Evolutionary conservation across 2,888 invertebrate genomes (phyloP).

Genomic region (Phlogophora meticulosa): DNA sequence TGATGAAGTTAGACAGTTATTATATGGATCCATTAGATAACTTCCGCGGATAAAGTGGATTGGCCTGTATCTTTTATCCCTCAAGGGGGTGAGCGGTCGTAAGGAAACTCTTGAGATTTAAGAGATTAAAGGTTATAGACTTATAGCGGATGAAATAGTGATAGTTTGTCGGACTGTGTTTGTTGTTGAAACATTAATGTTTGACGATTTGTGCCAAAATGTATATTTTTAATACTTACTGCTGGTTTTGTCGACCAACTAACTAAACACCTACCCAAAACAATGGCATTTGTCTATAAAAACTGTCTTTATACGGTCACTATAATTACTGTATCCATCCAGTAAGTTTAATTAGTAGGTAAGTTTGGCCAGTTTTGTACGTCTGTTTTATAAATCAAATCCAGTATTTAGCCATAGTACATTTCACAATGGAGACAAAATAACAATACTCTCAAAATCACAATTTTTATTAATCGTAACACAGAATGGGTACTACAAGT

Average conservation of each 20-base stretch:
- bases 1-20: constrained; percentile 54
- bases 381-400: too few relatives aligned
- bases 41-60: constrained; percentile 55
- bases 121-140: constrained; percentile 46
- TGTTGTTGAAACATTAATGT: background rate
- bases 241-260: too few relatives aligned
- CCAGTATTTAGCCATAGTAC: too few relatives aligned
- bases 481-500: background rate
- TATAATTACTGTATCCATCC: too few relatives aligned
- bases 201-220: background rate
- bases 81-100: constrained; percentile 11
- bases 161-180: constrained; percentile 15
- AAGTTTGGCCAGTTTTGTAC: too few relatives aligned
- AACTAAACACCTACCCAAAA: too few relatives aligned
- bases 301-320: too few relatives aligned
- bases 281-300: too few relatives aligned
- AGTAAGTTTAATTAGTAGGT: too few relatives aligned
- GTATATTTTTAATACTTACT: too few relatives aligned
- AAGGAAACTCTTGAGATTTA: constrained; percentile 26
- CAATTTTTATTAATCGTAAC: constrained; percentile 11
- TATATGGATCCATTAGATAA: constrained; percentile 57
- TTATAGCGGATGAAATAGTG: constrained; percentile 20
- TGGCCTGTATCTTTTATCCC: constrained; percentile 56
- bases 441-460: constrained; percentile 3
- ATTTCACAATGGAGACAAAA: background rate